Base-by-base conservation (phyloP, 2,888 invertebrate species). In the Linnaemya vulpina region DNA sequence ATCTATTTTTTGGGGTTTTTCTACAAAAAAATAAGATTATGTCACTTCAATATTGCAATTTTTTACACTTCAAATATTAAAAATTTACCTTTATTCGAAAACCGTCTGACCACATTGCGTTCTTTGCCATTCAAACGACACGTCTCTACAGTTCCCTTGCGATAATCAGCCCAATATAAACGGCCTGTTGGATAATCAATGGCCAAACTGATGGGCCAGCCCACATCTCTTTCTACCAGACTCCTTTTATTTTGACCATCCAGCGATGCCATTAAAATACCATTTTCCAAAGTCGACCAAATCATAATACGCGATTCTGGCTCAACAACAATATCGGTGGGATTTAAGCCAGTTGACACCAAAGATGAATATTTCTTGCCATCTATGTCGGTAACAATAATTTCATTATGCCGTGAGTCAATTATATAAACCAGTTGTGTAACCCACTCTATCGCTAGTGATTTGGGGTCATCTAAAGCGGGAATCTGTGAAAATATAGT, bases 151-250 rank as follows among this genome's bases (percentile, higher is more conserved):
- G 95, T 94, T 87, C 94, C 94, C 87, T 94, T 94, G 91, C 96
- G 96, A n/a, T 95, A 94, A 93, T 98, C 98, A 13, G 96, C 94
- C 96, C 96, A 97, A 93, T 97, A 97, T 4, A 98, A 91, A 8
- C 97, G 93, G n/a, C 93, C 93, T 0, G 95, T 95, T 0, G 96
- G 94, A 90, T 95, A 94, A 92, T 96, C 96, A 75, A 97, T 93
- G 7, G 97, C 95, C 62, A 97, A 93, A 87, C 97, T 96, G 5
- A 94, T 94, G 0, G 96, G 96, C 94, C 96, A 96, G 15, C 95
- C 94, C 84, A 95, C 93, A 87, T 95, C 94, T 4, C 93, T 93
- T 76, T 93, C 92, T 70, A 96, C 94, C 51, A 96, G 91, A 79
- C 93, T 92, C 87, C 93, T 93, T 86, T 94, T 92, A 20, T 93